A percentile compares a stretch with the other conserved stretches of the same genome.
phyloP scores from a whole-genome alignment of 2,888 invertebrate genomes.

The Chirona hameri region DNA sequence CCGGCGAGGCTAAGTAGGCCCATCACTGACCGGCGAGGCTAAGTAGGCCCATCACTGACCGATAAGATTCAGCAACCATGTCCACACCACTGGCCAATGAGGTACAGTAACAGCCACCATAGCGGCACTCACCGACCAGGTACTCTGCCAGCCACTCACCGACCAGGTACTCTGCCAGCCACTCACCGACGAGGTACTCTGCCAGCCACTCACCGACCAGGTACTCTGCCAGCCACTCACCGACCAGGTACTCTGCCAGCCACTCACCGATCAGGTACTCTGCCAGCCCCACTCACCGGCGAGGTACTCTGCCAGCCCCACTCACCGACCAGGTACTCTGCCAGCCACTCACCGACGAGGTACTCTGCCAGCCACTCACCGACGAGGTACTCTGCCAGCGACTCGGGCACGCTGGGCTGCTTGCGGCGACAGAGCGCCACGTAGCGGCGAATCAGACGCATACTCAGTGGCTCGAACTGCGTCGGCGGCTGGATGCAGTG shows the following conservation, averaged over 20 bases:
- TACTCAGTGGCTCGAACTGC: slow-evolving; percentile 71
- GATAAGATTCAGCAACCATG: too few species aligned
- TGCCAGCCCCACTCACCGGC: slow-evolving; percentile 58
- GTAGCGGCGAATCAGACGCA: slow-evolving; percentile 90
- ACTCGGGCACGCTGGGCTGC: slow-evolving; percentile 78
- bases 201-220: slow-evolving; percentile 77
- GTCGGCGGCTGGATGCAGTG: slow-evolving; percentile 79
- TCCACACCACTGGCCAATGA: too few species aligned
- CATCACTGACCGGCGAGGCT: too few species aligned
- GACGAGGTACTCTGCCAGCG: slow-evolving; percentile 84
- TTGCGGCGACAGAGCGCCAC: slow-evolving; percentile 85
- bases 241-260: slow-evolving; percentile 83
- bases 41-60: too few species aligned
- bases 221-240: too few species aligned
- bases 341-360: slow-evolving; percentile 74
- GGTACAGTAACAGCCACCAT: too few species aligned
- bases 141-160: slow-evolving; percentile 79
- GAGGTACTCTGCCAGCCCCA: slow-evolving; percentile 77
- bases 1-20: too few species aligned
- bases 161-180: too few species aligned
- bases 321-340: slow-evolving; percentile 73
- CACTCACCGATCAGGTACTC: too few species aligned
- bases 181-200: slow-evolving; percentile 69
- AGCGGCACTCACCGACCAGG: slow-evolving; percentile 63
- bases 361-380: slow-evolving; percentile 67